Evolutionary conservation across 1,140 invertebrate species (phyloP).

Genomic region (Bradysia coprophila): DNA sequence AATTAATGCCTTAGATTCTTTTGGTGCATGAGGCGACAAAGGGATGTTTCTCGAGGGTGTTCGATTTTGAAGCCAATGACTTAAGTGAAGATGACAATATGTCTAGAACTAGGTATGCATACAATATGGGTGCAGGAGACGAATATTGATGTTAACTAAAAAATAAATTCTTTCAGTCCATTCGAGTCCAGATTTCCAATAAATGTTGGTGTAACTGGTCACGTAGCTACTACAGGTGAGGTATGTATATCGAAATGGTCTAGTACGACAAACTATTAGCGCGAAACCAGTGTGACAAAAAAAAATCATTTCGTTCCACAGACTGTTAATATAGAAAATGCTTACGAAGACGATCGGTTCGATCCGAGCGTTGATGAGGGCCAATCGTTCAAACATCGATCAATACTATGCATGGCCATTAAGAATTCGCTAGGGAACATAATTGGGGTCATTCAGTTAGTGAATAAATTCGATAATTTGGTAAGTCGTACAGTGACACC

Average conservation of each 20-base stretch:
- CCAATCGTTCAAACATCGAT: conserved; percentile 59
- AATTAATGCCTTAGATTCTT: conserved; percentile 39
- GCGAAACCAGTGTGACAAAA: background rate
- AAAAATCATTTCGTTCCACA: conserved; percentile 19
- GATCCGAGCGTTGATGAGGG: conserved; percentile 69
- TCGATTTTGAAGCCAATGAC: conserved; percentile 73
- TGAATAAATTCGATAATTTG: conserved; percentile 83
- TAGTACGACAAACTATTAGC: background rate
- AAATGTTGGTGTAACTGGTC: conserved; percentile 88
- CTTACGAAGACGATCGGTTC: conserved; percentile 82
- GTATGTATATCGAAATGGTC: conserved; percentile 45
- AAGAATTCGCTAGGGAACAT: conserved; percentile 76
- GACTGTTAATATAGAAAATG: conserved; percentile 77
- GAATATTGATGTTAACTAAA: no score
- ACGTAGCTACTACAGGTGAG: conserved; percentile 91
- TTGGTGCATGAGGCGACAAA: conserved; percentile 75
- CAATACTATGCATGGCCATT: conserved; percentile 82
- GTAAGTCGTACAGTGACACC: conserved; percentile 19
- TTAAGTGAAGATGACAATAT: conserved; percentile 53
- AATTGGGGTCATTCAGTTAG: conserved; percentile 79
- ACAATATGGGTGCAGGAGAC: no score
- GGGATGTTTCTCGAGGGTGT: conserved; percentile 79
- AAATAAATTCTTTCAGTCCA: conserved; percentile 45
- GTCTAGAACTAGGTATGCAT: conserved; percentile 50
- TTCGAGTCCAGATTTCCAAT: conserved; percentile 90